These are phyloP conservation scores for Neogale vison DNA, from an alignment of 2,113 vertebrate species.

Conservation along the genomic window DNA sequence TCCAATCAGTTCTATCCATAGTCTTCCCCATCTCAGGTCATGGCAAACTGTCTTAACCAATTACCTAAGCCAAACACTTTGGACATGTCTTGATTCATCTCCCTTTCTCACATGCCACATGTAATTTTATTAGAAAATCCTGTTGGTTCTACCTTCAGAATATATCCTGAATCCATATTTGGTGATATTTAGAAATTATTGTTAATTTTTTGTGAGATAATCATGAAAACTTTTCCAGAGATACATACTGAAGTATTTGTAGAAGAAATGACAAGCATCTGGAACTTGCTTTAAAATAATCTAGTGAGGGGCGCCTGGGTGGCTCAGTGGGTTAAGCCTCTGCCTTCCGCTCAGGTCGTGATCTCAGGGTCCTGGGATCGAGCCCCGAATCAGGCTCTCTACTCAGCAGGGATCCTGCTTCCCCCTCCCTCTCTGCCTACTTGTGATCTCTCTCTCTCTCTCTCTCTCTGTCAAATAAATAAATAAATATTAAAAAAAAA, in stretches of 20 bases:
- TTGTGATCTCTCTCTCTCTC: no score
- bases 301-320: background rate
- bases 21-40: background rate
- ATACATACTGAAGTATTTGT: background rate
- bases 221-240: background rate
- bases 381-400: no score
- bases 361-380: no score
- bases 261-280: background rate
- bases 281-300: slow-evolving; percentile 24
- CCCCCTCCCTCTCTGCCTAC: no score
- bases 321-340: no score
- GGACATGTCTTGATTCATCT: background rate
- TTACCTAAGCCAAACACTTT: background rate
- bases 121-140: background rate
- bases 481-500: no score
- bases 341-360: no score
- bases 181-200: background rate
- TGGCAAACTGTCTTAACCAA: background rate
- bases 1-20: background rate
- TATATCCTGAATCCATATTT: background rate
- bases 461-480: no score
- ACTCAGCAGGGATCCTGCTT: no score
- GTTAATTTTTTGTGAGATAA: background rate
- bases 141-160: background rate
- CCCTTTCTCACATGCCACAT: background rate